Evolutionary conservation across 2,797 vertebrate species (phyloP).

Genomic region (Semotilus atromaculatus): DNA sequence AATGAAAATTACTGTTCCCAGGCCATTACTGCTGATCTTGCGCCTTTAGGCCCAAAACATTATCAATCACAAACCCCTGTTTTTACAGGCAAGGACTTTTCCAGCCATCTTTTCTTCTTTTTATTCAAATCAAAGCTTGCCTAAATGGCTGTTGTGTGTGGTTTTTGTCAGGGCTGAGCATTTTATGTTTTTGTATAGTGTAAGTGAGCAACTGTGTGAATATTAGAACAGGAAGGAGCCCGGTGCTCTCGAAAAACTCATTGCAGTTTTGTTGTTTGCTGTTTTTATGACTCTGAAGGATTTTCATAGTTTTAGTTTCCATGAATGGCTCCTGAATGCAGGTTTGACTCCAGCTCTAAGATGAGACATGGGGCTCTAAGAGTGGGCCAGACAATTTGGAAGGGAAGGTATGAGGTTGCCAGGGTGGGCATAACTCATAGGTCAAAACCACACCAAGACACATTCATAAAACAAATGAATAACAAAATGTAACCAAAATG

Average conservation of each 20-base stretch:
- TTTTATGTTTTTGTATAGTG: not conserved
- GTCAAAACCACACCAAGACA: not conserved
- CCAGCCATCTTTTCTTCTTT: conserved; percentile 26
- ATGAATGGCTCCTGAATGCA: not conserved
- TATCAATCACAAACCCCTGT: conserved; percentile 48
- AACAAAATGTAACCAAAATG: not conserved
- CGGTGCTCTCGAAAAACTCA: not conserved
- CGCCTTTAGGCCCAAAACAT: conserved; percentile 48
- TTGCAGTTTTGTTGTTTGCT: not conserved
- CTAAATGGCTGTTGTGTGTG: conserved; percentile 54
- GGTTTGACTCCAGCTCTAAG: not conserved
- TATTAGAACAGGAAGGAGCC: not conserved
- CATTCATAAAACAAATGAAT: not conserved
- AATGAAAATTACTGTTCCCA: conserved; percentile 56
- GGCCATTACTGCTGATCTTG: conserved; percentile 47
- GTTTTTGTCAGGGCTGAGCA: conserved; percentile 17
- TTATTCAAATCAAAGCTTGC: conserved; percentile 34
- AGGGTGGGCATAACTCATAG: not conserved
- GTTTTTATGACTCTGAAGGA: not conserved
- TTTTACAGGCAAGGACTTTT: conserved; percentile 37
- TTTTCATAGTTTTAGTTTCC: not conserved
- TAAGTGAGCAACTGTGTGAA: not conserved
- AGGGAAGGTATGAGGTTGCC: not conserved
- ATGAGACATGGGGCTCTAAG: not conserved
- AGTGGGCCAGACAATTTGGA: not conserved